Evolutionary conservation across 2,888 invertebrate species (phyloP).

Genomic region (Tiliacea citrago): DNA sequence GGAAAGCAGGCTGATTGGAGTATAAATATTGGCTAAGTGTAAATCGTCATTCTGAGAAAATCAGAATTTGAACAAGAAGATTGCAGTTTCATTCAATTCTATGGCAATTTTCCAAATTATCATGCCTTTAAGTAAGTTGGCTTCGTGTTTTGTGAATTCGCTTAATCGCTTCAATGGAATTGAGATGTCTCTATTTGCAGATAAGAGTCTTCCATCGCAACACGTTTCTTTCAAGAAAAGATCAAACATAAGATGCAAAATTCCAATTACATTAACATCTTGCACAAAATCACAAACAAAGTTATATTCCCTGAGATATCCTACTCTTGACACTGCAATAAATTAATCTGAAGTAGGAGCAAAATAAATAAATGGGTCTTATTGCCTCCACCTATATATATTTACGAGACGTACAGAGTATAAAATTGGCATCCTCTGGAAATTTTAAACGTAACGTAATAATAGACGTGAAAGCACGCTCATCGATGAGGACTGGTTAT

Average conservation of each 20-base stretch:
- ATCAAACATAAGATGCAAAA: constrained; percentile 40
- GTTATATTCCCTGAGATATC: constrained; percentile 43
- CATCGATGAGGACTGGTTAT: constrained; percentile 41
- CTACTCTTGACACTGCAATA: constrained; percentile 53
- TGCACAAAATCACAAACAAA: constrained; percentile 43
- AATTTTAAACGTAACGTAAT: constrained; percentile 60
- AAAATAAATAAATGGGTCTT: constrained; percentile 61
- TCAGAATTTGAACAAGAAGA: no score
- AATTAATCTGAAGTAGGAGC: constrained; percentile 56
- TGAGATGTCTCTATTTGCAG: not conserved
- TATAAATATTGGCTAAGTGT: constrained; percentile 13
- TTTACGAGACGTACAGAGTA: constrained; percentile 56
- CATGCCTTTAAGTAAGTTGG: not conserved
- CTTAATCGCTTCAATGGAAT: not conserved
- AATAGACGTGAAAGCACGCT: constrained; percentile 44
- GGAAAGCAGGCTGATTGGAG: constrained; percentile 1
- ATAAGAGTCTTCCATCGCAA: not conserved
- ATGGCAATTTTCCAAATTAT: constrained; percentile 28
- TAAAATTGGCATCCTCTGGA: constrained; percentile 64
- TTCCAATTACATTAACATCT: constrained; percentile 25
- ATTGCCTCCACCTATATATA: constrained; percentile 59
- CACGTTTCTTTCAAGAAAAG: constrained; percentile 10
- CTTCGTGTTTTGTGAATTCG: not conserved
- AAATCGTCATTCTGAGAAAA: not conserved
- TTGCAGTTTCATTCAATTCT: constrained; percentile 8